Evolutionary conservation across 2,113 vertebrate genomes (phyloP).

Genomic region (Corythornis vintsioides): DNA sequence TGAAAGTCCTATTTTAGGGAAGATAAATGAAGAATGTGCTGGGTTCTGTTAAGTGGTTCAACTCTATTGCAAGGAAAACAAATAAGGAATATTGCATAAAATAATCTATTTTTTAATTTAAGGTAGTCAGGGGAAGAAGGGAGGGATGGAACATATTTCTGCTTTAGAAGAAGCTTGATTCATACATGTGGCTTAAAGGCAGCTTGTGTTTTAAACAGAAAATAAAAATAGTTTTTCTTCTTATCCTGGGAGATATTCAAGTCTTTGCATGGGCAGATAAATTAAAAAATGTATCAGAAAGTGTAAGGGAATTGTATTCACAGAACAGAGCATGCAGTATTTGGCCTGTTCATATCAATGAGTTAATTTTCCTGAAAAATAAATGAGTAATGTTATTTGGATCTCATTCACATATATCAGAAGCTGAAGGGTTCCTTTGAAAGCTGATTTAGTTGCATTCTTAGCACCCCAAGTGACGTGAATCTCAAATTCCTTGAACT

Average conservation of each 20-base stretch:
- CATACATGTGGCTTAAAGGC: neutral
- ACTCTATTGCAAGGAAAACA: conserved; percentile 9
- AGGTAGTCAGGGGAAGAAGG: neutral
- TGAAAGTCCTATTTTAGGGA: neutral
- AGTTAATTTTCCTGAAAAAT: conserved; percentile 57
- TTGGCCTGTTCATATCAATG: conserved; percentile 40
- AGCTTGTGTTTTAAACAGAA: conserved; percentile 41
- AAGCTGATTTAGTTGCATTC: conserved; percentile 37
- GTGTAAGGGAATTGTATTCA: neutral
- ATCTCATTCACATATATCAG: conserved; percentile 56
- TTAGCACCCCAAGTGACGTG: conserved; percentile 27
- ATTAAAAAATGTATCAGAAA: conserved; percentile 19
- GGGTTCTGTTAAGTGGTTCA: conserved; percentile 8
- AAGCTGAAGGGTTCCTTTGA: conserved; percentile 48
- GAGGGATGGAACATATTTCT: neutral
- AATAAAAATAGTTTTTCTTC: conserved; percentile 28
- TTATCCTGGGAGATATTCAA: conserved; percentile 41
- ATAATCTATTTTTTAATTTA: conserved; percentile 33
- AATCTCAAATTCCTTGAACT: conserved; percentile 33
- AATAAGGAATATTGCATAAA: conserved; percentile 35
- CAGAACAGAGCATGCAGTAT: neutral
- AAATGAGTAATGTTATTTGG: conserved; percentile 63
- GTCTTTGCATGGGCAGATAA: conserved; percentile 19
- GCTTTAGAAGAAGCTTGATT: conserved; percentile 7
- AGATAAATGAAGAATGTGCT: conserved; percentile 28